Base-by-base conservation (phyloP, 2,888 invertebrate species). In the Bellardia pandia region DNA sequence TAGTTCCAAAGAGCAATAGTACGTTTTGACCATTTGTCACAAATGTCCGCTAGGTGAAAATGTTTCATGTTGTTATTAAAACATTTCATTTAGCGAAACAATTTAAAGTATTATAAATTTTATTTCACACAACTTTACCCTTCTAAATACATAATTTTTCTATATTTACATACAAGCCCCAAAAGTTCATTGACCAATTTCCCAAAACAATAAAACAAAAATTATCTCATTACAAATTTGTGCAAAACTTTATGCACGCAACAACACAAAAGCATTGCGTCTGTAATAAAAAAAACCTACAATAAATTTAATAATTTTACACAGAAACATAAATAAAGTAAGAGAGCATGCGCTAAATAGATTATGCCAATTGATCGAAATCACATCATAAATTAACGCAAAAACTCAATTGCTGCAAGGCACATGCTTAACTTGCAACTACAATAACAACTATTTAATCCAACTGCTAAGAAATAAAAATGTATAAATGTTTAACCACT, bases 321-420 rank as follows among this genome's bases (percentile, higher is more conserved):
- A 30, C 11, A 74, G 66, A 79, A 53, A 80, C 72, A 72, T 76
- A 72, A 86, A 86, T 80, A 86, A 78, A 76, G 78, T 86, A 81
- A 83, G 42, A 83, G 77, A 83, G 77, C 86, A 85, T 88, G 86
- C 90, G 91, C 92, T 92, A 92, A 92, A 92, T 92, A 92, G 92
- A 92, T 92, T 92, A 92, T 92, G 92, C 92, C 92, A 92, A 92
- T 92, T 92, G 92, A 92, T 92, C 92, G 90, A 91, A 92, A 92
- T 92, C 92, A 92, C 92, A 91, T 92, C 92, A 92, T 92, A 92
- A 92, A 92, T 92, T 91, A 89, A 88, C 86, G 87, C 91, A 90
- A 88, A 88, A 88, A 83, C 88, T 64, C 88, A 88, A 86, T 86
- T 82, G 89, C 90, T 88, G 75, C 56, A 64, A 88, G 89, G 88